Percentiles rank a stretch among this genome's conserved stretches.
Conservation (phyloP, 1,140 invertebrate genomes). For the Hesperophylax magnus region DNA sequence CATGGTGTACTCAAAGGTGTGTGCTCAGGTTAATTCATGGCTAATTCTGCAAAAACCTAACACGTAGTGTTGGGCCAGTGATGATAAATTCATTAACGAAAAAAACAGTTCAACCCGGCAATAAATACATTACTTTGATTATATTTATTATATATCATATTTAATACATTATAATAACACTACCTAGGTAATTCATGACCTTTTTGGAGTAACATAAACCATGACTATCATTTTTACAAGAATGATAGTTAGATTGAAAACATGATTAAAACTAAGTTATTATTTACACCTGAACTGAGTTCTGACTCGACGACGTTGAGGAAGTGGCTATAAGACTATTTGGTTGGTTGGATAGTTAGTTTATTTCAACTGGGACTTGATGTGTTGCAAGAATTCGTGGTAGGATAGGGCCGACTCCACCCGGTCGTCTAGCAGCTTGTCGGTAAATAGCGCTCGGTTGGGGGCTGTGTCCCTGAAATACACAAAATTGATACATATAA, state of each 20-base stretch:
- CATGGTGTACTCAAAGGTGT: too few relatives aligned
- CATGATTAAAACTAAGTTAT: not conserved
- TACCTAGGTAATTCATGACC: slow-evolving; percentile 6
- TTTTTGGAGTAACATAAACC: not conserved
- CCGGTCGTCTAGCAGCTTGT: slow-evolving; percentile 94
- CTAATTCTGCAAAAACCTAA: too few relatives aligned
- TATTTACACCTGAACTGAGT: slow-evolving; percentile 27
- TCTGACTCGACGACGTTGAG: slow-evolving; percentile 21
- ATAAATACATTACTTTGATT: slow-evolving; percentile 9
- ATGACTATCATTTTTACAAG: too few relatives aligned
- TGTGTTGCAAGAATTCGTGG: slow-evolving; percentile 97
- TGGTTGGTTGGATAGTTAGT: not conserved
- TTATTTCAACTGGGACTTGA: slow-evolving; percentile 92
- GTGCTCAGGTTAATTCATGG: too few relatives aligned
- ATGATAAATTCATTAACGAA: too few relatives aligned
- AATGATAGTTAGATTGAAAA: too few relatives aligned
- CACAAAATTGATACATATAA: too few relatives aligned
- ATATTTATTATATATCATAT: slow-evolving; percentile 10
- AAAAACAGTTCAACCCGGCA: not conserved
- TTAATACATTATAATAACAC: slow-evolving; percentile 25
- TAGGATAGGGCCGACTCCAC: slow-evolving; percentile 95
- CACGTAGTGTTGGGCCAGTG: too few relatives aligned
- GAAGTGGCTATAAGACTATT: slow-evolving; percentile 26
- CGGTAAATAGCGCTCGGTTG: slow-evolving; percentile 85
- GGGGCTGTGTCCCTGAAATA: slow-evolving; percentile 89